Evolutionary conservation across 1,140 invertebrate genomes (phyloP).

Genomic region (Drosophila baimaii): DNA sequence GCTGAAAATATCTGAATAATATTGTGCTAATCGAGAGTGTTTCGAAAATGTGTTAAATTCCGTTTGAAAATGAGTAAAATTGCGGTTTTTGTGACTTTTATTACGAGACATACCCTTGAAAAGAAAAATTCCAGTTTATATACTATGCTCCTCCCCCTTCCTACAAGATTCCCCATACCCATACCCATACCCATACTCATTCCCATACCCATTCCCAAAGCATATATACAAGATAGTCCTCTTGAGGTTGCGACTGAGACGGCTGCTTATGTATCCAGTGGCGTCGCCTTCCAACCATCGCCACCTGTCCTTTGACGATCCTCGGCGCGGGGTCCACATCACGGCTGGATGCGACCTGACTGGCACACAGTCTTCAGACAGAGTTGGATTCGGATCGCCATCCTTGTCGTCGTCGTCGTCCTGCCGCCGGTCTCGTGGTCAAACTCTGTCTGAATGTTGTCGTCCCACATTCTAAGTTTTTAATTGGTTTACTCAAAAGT

Average conservation of each 20-base stretch:
- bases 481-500: constrained; percentile 38
- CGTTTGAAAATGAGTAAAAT: neutral
- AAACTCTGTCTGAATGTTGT: constrained; percentile 79
- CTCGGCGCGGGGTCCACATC: constrained; percentile 55
- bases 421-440: constrained; percentile 68
- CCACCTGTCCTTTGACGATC: constrained; percentile 64
- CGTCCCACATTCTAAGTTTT: constrained; percentile 52
- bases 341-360: constrained; percentile 21
- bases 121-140: constrained; percentile 69
- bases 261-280: constrained; percentile 63
- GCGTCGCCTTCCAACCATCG: constrained; percentile 40
- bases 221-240: constrained; percentile 18
- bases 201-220: neutral
- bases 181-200: neutral
- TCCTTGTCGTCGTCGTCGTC: constrained; percentile 45
- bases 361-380: constrained; percentile 83
- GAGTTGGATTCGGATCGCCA: constrained; percentile 78
- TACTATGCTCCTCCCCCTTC: constrained; percentile 41
- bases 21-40: constrained; percentile 3
- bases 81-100: constrained; percentile 3
- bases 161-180: neutral
- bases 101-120: constrained; percentile 46
- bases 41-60: constrained; percentile 5
- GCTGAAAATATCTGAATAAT: constrained; percentile 38
- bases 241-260: constrained; percentile 38